Base-by-base conservation (phyloP, 2,888 invertebrate genomes). In the Diabrotica balteata region DNA sequence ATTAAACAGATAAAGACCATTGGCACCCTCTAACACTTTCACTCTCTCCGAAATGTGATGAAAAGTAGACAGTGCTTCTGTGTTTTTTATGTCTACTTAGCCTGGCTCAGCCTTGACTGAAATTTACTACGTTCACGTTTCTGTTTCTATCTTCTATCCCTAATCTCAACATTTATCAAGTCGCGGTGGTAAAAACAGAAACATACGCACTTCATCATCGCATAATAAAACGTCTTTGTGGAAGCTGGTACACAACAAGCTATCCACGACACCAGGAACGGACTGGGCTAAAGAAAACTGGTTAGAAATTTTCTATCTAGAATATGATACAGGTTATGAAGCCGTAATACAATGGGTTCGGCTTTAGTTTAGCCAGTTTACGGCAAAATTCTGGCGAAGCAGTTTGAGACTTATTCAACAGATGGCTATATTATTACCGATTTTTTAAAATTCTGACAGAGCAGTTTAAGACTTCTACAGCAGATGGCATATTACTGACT, bases 201-300 rank as follows among this genome's bases (percentile, higher is more conserved):
- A 67, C 67, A 67, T 67, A 67, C 67, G 63, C 67, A 67, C 67
- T 67, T 67, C 67, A 67, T 67, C 67, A 67, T 67, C 62, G 62
- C 53, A 67, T 67, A 67, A 63, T 67, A 67, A 67, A 67, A 67
- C 59, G 67, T 67, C 67, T 67, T 67, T 67, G 62, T 59, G 53
- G 59, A 43, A 45, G 17, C 10, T 54, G 45, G 50, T 58, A 59
- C 57, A 57, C 57, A 57, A 63, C 63, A 50, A 49, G 57, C 58
- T 51, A 50, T 58, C 50, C 50, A 58, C 3, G 5, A 45, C 17
- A 45, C 17, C 55, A 57, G 55, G 45, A 17, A 45, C 55, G 55
- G 55, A n/a, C 44, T 17, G 11, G 45, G 9, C 32, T 32, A 32
- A 32, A 32, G 32, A 32, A 4, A 32, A 32, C 4, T 32, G 32